phyloP scores from a whole-genome alignment of 2,888 invertebrate species.

The Cyrtodaria siliqua region DNA sequence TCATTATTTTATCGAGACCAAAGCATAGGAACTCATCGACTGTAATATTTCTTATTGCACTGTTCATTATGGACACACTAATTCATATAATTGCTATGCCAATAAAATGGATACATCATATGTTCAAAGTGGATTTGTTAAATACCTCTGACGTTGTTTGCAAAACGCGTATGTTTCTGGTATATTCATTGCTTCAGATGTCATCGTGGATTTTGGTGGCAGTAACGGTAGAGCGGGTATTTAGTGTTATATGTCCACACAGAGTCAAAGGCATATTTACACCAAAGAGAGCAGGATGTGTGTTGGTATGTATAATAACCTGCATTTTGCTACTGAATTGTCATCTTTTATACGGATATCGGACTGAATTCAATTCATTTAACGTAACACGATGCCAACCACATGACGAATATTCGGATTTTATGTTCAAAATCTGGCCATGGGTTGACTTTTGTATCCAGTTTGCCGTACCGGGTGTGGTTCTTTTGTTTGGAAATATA shows the following conservation, averaged over 20 bases:
- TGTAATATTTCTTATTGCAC: too few relatives aligned
- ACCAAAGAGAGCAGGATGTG: not conserved
- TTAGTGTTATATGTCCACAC: slow-evolving; percentile 4
- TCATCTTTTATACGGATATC: not conserved
- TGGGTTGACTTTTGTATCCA: slow-evolving; percentile 29
- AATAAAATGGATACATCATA: too few relatives aligned
- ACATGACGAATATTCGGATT: not conserved
- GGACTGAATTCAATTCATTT: not conserved
- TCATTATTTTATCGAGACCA: too few relatives aligned
- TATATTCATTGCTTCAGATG: not conserved
- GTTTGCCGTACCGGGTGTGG: slow-evolving; percentile 11
- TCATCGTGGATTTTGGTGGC: slow-evolving; percentile 6
- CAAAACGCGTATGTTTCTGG: not conserved
- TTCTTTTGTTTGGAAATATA: slow-evolving; percentile 8
- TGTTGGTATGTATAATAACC: not conserved
- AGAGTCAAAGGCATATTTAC: slow-evolving; percentile 1
- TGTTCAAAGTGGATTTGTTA: not conserved
- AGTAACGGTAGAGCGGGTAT: slow-evolving; percentile 2
- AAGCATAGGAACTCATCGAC: too few relatives aligned
- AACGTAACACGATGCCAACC: not conserved
- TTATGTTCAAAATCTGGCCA: slow-evolving; percentile 31
- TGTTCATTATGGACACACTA: too few relatives aligned
- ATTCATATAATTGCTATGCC: not conserved
- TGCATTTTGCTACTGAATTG: not conserved
- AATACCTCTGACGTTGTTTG: not conserved